Evolutionary conservation across 2,888 invertebrate genomes (phyloP), one percentile per base, ranked within the genome.

Genomic region (Pammene aurita): DNA sequence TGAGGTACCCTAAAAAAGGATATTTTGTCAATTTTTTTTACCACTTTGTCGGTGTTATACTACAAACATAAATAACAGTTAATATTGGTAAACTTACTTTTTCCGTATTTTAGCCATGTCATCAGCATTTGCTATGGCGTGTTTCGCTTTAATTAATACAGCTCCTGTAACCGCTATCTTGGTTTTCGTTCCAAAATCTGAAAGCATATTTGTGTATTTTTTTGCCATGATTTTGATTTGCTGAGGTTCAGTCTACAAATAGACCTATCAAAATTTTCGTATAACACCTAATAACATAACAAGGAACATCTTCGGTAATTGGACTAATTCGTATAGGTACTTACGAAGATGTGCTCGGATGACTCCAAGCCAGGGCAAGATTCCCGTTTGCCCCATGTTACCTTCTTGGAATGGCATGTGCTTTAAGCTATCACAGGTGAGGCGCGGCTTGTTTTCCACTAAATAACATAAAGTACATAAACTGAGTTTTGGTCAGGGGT

Each of bases 321-420:
- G n/a, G n/a, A n/a, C n/a, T 26, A 26, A 26, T 4, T 26, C 2
- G 26, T 26, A 26, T 4, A 26, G 38, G 7, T 38, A 38, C 84
- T 81, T 74, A 88, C 88, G 82, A n/a, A 83, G 42, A 62, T 82
- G 79, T 0, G 84, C 81, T 11, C 82, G 72, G 1, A 88, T 71
- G 0, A 87, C 74, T 2, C 88, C 89, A 0, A 88, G 77, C 89
- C 89, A 88, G 0, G 84, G 81, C 50, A 85, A 83, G 1, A 55
- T 61, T 0, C 68, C 72, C 1, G 71, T 73, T 55, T 84, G 78
- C 0, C 79, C 78, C 6, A 77, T 50, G 54, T 77, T 75, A 0
- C 80, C 80, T 65, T 78, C 79, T 10, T 18, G 44, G 14, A 62
- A 41, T 5, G 7, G 13, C 7, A 7, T 1, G 35, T 62, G 62